These are phyloP conservation scores for Temnothorax unifasciatus DNA, from an alignment of 2,888 invertebrate genomes.

Conservation along the genomic window DNA sequence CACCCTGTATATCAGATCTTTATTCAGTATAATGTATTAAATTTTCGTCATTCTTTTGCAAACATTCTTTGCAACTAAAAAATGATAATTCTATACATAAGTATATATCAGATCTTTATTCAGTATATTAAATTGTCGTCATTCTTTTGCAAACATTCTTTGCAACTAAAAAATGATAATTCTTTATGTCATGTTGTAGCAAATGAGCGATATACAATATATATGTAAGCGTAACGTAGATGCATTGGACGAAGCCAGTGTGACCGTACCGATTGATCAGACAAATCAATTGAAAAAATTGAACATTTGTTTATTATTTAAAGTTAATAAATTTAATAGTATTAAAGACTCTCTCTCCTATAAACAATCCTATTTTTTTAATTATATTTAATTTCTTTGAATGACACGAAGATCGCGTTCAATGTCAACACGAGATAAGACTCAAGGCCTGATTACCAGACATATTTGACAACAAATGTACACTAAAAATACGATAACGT, in stretches of 20 bases:
- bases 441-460: background rate
- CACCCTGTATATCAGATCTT: too few relatives aligned
- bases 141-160: background rate
- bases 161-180: background rate
- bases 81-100: too few relatives aligned
- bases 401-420: background rate
- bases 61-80: too few relatives aligned
- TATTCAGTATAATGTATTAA: too few relatives aligned
- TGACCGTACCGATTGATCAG: background rate
- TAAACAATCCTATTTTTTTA: background rate
- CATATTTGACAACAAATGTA: background rate
- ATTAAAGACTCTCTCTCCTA: background rate
- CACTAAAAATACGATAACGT: background rate
- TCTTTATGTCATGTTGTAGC: too few relatives aligned
- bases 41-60: too few relatives aligned
- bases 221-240: background rate
- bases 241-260: background rate
- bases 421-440: slow-evolving; percentile 14
- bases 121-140: background rate
- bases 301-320: background rate
- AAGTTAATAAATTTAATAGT: background rate
- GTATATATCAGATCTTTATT: too few relatives aligned
- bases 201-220: background rate
- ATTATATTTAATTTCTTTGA: slow-evolving; percentile 6
- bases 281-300: background rate